A percentile compares a stretch with the other conserved stretches of the same genome.
Evolutionary conservation across 2,888 invertebrate species (phyloP).

Genomic region (Rhamphomyia laevipes): DNA sequence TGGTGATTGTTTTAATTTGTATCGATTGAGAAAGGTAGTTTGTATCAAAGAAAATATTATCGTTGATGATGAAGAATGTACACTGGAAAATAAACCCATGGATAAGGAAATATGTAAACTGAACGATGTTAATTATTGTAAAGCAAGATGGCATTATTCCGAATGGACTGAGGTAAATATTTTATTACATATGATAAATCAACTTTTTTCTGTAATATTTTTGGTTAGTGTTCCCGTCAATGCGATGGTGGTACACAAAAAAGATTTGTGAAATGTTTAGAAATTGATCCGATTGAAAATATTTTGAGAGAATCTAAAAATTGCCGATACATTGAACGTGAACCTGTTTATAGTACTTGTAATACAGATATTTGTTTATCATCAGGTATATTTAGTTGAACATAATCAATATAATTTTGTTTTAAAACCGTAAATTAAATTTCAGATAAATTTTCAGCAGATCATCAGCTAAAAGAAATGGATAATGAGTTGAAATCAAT

Average conservation of each 20-base stretch:
- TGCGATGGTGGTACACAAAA: constrained; percentile 45
- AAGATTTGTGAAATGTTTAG: constrained; percentile 43
- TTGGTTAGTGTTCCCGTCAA: constrained; percentile 41
- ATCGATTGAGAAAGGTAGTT: constrained; percentile 21
- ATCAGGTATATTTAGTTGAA: not conserved
- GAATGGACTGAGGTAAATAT: constrained; percentile 44
- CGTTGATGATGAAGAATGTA: constrained; percentile 30
- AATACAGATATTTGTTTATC: constrained; percentile 39
- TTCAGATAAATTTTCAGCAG: not conserved
- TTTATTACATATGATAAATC: not conserved
- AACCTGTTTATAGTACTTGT: constrained; percentile 39
- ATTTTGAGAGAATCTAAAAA: constrained; percentile 36
- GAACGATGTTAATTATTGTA: constrained; percentile 24
- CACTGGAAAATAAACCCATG: constrained; percentile 53
- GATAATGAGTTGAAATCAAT: constrained; percentile 19
- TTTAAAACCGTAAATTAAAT: not conserved
- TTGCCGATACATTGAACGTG: constrained; percentile 37
- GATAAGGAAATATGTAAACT: constrained; percentile 47
- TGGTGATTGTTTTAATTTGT: constrained; percentile 30
- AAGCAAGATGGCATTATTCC: constrained; percentile 42
- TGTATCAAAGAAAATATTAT: constrained; percentile 23
- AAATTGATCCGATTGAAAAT: constrained; percentile 29
- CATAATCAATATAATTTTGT: not conserved
- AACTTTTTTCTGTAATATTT: not conserved
- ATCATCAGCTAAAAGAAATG: not conserved